phyloP scores from a whole-genome alignment of 2,888 invertebrate genomes.

The Xestia c-nigrum region DNA sequence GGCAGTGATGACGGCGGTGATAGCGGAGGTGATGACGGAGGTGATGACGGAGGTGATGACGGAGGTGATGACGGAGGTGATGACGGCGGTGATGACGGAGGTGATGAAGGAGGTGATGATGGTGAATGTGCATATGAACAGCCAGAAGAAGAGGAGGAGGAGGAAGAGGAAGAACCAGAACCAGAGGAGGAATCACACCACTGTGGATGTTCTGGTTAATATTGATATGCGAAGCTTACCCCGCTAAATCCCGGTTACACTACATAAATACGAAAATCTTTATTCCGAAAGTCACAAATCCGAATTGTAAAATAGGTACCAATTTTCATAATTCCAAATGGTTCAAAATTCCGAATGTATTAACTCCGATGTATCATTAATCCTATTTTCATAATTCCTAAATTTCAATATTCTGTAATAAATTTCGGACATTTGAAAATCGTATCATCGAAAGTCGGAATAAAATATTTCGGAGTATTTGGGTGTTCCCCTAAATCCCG shows the following conservation, averaged over 20 bases:
- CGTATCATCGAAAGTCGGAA: no score
- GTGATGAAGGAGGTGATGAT: fast-evolving
- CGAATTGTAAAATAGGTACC: no score
- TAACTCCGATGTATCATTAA: no score
- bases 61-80: background rate
- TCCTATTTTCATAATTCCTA: no score
- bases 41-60: fast-evolving
- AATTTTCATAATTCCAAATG: no score
- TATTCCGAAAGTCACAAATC: no score
- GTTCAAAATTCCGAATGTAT: no score
- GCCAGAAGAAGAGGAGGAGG: background rate
- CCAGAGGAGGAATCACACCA: background rate
- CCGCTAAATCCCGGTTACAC: background rate
- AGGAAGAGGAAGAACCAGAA: background rate
- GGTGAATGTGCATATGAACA: background rate
- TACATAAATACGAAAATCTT: no score
- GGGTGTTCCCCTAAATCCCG: background rate
- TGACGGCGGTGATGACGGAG: fast-evolving
- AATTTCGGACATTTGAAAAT: no score
- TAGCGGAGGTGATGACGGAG: fast-evolving
- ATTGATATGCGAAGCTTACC: background rate
- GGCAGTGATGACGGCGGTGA: background rate
- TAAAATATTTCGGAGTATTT: no score
- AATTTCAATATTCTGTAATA: no score
- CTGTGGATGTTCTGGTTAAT: slow-evolving; percentile 30